Percentiles rank a stretch among this genome's conserved stretches.
These are phyloP conservation scores for Sebastes hubbsi DNA, from an alignment of 2,797 vertebrate genomes.

Conservation along the genomic window DNA sequence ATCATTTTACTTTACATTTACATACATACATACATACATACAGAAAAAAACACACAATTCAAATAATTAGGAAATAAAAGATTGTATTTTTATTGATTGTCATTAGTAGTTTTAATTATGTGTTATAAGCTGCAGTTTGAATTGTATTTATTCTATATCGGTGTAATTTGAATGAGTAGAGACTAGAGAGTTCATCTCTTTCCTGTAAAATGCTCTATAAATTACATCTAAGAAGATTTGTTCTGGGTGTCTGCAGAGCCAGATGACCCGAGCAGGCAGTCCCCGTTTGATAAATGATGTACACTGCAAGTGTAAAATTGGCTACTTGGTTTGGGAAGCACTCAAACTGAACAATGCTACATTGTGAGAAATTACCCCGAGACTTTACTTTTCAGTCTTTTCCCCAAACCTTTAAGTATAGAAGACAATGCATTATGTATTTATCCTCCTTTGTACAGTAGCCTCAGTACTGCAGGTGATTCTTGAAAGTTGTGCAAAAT, in stretches of 20 bases:
- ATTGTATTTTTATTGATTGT: too few species aligned
- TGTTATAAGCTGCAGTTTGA: background rate
- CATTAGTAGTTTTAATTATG: too few species aligned
- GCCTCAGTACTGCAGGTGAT: background rate
- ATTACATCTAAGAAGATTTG: background rate
- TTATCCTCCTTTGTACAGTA: background rate
- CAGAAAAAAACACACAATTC: too few species aligned
- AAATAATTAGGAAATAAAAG: too few species aligned
- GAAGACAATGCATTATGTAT: constrained; percentile 16
- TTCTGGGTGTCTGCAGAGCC: background rate
- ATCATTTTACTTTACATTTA: too few species aligned
- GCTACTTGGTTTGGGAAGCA: background rate
- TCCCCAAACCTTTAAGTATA: background rate
- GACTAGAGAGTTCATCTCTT: background rate
- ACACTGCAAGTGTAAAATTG: background rate
- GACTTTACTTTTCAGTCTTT: background rate
- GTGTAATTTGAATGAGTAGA: background rate
- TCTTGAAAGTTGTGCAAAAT: background rate
- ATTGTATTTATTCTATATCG: background rate
- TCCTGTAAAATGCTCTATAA: background rate
- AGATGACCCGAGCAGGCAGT: background rate
- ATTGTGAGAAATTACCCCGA: constrained; percentile 12
- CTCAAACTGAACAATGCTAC: constrained; percentile 1
- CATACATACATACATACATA: too few species aligned
- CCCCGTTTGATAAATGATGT: constrained; percentile 27